Evolutionary conservation across 2,113 vertebrate genomes (phyloP).

Genomic region (Lophotis ruficrista): DNA sequence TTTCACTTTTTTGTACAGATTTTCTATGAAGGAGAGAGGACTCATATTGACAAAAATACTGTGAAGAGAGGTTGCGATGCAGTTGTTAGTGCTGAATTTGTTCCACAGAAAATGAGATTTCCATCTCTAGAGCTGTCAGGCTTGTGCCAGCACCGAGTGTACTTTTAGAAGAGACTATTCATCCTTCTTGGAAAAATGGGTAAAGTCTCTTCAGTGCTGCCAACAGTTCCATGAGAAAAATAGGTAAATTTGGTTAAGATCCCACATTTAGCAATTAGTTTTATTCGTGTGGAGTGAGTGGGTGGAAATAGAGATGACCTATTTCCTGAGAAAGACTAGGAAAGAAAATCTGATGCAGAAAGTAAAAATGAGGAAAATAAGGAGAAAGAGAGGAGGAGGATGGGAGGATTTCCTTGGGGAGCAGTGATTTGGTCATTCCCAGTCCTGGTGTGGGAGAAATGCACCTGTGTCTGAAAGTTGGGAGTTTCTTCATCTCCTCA

Average conservation of each 20-base stretch:
- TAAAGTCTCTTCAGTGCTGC: background rate
- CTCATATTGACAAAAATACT: background rate
- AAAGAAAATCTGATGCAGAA: background rate
- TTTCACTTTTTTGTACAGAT: background rate
- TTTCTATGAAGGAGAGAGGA: background rate
- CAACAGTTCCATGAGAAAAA: background rate
- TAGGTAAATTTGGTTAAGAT: background rate
- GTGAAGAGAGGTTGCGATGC: background rate
- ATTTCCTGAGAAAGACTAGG: background rate
- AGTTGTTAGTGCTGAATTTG: background rate
- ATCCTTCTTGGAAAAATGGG: background rate
- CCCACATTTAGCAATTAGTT: background rate
- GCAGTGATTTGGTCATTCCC: background rate
- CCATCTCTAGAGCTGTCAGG: background rate
- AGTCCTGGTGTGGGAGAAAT: background rate
- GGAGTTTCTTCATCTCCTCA: conserved; percentile 68
- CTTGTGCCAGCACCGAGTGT: background rate
- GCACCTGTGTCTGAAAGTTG: background rate
- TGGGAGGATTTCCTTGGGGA: background rate
- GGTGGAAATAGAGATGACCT: background rate
- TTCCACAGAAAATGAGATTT: background rate
- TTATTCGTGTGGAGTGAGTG: background rate
- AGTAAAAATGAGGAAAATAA: background rate
- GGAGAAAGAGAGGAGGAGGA: background rate
- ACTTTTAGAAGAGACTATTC: background rate